These are phyloP conservation scores for Ptilorrhoa leucosticta DNA, from an alignment of 2,113 vertebrate species.

Conservation along the genomic window DNA sequence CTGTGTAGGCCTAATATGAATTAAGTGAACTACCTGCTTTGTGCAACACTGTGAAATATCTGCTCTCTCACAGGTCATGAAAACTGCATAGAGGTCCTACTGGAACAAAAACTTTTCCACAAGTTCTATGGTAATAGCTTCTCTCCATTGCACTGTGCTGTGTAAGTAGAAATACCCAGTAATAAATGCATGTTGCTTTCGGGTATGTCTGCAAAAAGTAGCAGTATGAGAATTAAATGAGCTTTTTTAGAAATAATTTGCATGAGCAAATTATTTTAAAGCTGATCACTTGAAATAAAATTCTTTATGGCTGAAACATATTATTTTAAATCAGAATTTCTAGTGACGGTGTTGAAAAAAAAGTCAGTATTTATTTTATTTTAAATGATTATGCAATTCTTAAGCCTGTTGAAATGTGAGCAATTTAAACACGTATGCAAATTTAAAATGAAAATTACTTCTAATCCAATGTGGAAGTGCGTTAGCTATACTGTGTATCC, in stretches of 20 bases:
- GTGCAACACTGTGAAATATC: neutral
- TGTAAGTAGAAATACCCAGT: conserved; percentile 77
- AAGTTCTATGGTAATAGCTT: conserved; percentile 89
- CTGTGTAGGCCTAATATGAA: neutral
- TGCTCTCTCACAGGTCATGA: conserved; percentile 86
- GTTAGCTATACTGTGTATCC: neutral
- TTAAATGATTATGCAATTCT: neutral
- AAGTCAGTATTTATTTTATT: neutral
- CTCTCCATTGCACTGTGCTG: conserved; percentile 94
- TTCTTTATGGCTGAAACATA: neutral
- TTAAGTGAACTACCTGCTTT: neutral
- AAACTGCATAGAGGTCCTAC: conserved; percentile 91
- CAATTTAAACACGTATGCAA: neutral
- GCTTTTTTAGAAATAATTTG: neutral
- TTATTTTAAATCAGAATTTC: neutral
- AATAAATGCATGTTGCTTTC: neutral
- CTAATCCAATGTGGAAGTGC: neutral
- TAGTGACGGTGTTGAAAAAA: neutral
- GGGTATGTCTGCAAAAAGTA: neutral
- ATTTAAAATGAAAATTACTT: neutral
- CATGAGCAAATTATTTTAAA: neutral
- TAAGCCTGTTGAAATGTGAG: neutral
- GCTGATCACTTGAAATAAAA: neutral
- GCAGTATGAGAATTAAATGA: neutral
- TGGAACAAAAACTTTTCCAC: conserved; percentile 90